Conservation (phyloP, 2,888 invertebrate genomes). For the Pseudococcus jackbeardsleyi region DNA sequence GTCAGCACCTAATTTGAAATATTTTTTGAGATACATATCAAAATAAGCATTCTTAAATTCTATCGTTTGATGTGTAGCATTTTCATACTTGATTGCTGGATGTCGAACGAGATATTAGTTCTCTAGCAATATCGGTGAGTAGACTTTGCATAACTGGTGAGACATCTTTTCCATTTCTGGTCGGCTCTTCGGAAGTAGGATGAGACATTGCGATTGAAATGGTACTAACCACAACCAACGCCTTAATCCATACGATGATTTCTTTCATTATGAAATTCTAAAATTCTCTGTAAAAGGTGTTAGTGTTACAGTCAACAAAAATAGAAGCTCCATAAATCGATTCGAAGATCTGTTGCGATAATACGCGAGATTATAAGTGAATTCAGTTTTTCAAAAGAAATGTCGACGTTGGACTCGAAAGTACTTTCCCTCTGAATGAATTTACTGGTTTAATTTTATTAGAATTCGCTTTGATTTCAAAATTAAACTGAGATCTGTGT, state of each 20-base stretch:
- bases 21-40: slow-evolving; percentile 65
- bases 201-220: not conserved
- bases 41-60: not conserved
- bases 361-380: not conserved
- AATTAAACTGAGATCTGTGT: not conserved
- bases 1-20: slow-evolving; percentile 79
- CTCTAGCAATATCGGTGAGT: slow-evolving; percentile 54
- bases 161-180: slow-evolving; percentile 45
- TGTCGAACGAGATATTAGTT: slow-evolving; percentile 58
- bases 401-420: not conserved
- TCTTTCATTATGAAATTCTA: slow-evolving; percentile 41
- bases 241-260: slow-evolving; percentile 4
- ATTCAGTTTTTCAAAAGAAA: not conserved
- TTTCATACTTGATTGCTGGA: slow-evolving; percentile 36
- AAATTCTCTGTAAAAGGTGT: not conserved
- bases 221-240: slow-evolving; percentile 21
- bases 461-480: not conserved
- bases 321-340: not conserved
- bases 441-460: not conserved
- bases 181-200: slow-evolving; percentile 28
- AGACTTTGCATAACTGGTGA: slow-evolving; percentile 58
- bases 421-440: not conserved
- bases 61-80: not conserved
- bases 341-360: not conserved
- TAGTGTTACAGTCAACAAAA: not conserved